phyloP scores from a whole-genome alignment of 1,140 invertebrate species.

The Lucilia cuprina region DNA sequence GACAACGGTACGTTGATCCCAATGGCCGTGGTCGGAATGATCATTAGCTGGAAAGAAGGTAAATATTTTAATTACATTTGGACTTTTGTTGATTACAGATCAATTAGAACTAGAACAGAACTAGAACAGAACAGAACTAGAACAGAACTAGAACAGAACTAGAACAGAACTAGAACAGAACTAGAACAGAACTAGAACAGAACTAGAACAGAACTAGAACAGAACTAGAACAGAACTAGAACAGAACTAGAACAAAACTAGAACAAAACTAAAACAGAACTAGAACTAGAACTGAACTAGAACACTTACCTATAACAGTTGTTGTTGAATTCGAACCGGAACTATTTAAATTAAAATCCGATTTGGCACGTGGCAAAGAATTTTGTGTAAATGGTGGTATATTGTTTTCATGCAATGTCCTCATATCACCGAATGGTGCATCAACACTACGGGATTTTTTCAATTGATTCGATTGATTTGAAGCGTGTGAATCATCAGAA shows the following conservation, averaged over 20 bases:
- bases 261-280: no score
- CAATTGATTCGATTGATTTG: slow-evolving; percentile 70
- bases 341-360: slow-evolving; percentile 83
- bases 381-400: slow-evolving; percentile 59
- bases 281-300: no score
- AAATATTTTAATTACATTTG: background rate
- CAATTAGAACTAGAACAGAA: no score
- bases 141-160: no score
- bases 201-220: no score
- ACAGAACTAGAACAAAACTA: no score
- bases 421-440: slow-evolving; percentile 82
- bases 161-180: no score
- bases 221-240: no score
- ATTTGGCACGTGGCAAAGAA: slow-evolving; percentile 79
- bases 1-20: slow-evolving; percentile 67
- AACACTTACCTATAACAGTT: background rate
- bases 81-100: no score
- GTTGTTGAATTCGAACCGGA: slow-evolving; percentile 53
- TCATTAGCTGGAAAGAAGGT: slow-evolving; percentile 45
- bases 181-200: background rate
- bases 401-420: slow-evolving; percentile 67
- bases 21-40: slow-evolving; percentile 49
- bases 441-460: slow-evolving; percentile 89
- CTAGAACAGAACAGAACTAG: no score
- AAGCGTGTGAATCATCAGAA: slow-evolving; percentile 64